These are phyloP conservation scores for Salminus brasiliensis DNA, from an alignment of 2,113 vertebrate genomes.

Conservation along the genomic window DNA sequence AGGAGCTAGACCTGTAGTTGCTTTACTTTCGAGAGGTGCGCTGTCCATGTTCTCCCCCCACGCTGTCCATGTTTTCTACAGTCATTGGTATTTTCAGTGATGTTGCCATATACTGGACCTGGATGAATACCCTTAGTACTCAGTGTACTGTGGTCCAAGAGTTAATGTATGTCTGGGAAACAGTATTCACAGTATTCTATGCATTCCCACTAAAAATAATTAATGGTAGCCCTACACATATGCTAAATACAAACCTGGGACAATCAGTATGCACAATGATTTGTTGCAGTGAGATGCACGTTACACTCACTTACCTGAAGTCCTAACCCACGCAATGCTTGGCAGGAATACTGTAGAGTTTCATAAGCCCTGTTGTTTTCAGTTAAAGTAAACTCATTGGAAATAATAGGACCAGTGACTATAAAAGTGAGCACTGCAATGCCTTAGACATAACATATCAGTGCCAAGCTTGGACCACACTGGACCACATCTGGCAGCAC, in stretches of 20 bases:
- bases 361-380: not conserved
- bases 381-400: slow-evolving; percentile 13
- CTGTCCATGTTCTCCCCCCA: too few relatives aligned
- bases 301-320: slow-evolving; percentile 11
- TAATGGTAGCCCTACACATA: not conserved
- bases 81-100: not conserved
- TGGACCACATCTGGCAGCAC: slow-evolving; percentile 32
- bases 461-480: slow-evolving; percentile 32
- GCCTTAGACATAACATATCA: not conserved
- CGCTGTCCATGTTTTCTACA: too few relatives aligned
- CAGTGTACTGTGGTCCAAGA: not conserved
- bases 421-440: not conserved
- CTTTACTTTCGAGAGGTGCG: too few relatives aligned
- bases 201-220: not conserved
- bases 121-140: not conserved
- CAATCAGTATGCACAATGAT: slow-evolving; percentile 33
- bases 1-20: too few relatives aligned
- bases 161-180: not conserved
- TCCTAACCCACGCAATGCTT: not conserved
- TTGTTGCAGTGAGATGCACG: slow-evolving; percentile 7
- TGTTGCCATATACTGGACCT: not conserved
- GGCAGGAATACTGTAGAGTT: slow-evolving; percentile 9
- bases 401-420: slow-evolving; percentile 25
- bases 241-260: slow-evolving; percentile 28
- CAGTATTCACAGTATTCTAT: not conserved